Conservation (phyloP, 1,140 invertebrate species). For the Pachypeltis micranthus region DNA sequence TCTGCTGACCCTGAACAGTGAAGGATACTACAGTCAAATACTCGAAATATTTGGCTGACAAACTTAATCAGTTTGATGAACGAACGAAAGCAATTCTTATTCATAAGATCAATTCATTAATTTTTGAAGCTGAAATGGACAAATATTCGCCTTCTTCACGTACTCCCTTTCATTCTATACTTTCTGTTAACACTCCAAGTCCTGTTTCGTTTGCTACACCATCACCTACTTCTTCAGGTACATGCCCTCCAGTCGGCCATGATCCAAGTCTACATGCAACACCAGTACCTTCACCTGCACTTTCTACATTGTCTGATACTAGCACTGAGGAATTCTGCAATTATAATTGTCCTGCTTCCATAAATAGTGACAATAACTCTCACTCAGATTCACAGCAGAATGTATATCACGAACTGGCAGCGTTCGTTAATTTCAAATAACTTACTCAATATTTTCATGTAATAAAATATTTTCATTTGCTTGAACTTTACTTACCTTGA, state of each 20-base stretch:
- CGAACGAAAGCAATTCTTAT: background rate
- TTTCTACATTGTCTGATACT: background rate
- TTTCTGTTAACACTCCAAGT: no score
- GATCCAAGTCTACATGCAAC: no score
- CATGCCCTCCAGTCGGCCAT: no score
- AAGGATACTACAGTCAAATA: background rate
- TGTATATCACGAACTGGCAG: background rate
- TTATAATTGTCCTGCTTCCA: background rate
- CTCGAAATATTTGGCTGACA: background rate
- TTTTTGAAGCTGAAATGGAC: no score
- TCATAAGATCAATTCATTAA: background rate
- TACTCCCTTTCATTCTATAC: no score
- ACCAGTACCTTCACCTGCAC: no score
- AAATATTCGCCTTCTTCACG: no score
- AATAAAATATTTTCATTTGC: background rate
- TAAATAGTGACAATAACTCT: background rate
- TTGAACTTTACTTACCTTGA: conserved; percentile 24
- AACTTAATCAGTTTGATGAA: background rate
- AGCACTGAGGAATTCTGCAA: background rate
- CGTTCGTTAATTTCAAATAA: background rate
- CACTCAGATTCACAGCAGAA: background rate
- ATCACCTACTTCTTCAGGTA: no score
- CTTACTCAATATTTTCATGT: background rate
- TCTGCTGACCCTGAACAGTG: background rate
- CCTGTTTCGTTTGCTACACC: no score